Base-by-base conservation (phyloP, 1,140 invertebrate species). In the Psix sp. region DNA sequence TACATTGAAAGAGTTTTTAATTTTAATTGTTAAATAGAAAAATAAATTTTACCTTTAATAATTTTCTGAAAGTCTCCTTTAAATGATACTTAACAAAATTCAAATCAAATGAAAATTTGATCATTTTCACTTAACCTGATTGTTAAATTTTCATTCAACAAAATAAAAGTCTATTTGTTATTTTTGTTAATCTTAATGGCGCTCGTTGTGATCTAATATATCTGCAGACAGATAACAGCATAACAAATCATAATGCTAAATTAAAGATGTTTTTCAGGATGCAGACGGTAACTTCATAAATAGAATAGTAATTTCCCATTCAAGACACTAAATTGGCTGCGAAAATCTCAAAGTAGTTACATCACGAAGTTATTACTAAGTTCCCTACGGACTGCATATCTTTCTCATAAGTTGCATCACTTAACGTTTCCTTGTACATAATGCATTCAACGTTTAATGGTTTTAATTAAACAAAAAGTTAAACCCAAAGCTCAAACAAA, bases 281-380 rank as follows among this genome's bases (percentile, higher is more conserved):
- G 18, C 24, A 20, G 29, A 38, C 5, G 16, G 33, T 31, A 45
- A 38, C 48, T 66, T 66, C 49, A 46, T 56, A 66, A 66, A 66
- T 66, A 56, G 43, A 57, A 49, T 42, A 56, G 16, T 35, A 49
- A 67, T 57, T 65, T 35, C 33, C 18, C 51, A 57, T 57, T 56
- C 38, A 43, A 1, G 26, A 59, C 38, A 45, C 59, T 67, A 67
- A 67, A 67, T 57, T 67, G 35, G 38, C 54, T 67, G 54, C 42
- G 54, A 67, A 67, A 59, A 52, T 52, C 54, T 42, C 49, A 33
- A 52, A 46, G 63, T 59, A 59, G 43, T 67, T 67, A 67, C 20
- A 67, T 67, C 45, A 57, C 45, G 52, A 57, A 57, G 43, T 67
- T 67, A 67, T 67, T 67, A 57, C 51, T 51, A 48, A 38, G 43